Evolutionary conservation across 2,113 vertebrate species (phyloP).

Genomic region (Oreochromis niloticus): DNA sequence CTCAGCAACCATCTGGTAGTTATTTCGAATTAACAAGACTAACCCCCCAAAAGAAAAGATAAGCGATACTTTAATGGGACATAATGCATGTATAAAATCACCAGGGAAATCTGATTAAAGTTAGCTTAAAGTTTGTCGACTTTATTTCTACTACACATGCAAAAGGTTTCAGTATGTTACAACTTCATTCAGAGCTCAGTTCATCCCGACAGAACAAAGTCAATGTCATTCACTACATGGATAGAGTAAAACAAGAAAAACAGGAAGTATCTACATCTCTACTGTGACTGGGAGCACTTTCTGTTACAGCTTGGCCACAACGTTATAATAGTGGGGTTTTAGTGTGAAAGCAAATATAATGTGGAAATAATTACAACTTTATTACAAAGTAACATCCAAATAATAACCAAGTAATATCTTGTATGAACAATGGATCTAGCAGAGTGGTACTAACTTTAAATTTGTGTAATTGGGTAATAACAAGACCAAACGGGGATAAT

Average conservation of each 20-base stretch:
- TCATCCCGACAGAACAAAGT: neutral
- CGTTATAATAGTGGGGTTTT: neutral
- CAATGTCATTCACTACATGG: neutral
- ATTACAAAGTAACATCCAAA: neutral
- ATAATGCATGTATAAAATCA: neutral
- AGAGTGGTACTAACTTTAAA: neutral
- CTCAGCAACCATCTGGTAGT: neutral
- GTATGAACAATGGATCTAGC: neutral
- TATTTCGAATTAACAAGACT: rapidly evolving
- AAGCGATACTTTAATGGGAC: neutral
- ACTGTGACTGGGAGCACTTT: neutral
- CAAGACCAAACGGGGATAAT: neutral
- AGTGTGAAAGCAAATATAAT: neutral
- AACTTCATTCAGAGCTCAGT: neutral
- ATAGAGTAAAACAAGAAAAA: neutral
- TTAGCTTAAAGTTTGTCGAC: rapidly evolving
- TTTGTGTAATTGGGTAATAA: neutral
- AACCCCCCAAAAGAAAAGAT: rapidly evolving
- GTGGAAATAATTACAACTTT: neutral
- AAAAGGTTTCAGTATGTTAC: neutral
- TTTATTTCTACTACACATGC: neutral
- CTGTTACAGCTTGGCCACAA: neutral
- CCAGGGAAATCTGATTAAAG: neutral
- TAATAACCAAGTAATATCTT: neutral
- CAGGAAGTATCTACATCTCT: neutral